phyloP scores from a whole-genome alignment of 2,113 vertebrate species.

The Myiozetetes cayanensis region DNA sequence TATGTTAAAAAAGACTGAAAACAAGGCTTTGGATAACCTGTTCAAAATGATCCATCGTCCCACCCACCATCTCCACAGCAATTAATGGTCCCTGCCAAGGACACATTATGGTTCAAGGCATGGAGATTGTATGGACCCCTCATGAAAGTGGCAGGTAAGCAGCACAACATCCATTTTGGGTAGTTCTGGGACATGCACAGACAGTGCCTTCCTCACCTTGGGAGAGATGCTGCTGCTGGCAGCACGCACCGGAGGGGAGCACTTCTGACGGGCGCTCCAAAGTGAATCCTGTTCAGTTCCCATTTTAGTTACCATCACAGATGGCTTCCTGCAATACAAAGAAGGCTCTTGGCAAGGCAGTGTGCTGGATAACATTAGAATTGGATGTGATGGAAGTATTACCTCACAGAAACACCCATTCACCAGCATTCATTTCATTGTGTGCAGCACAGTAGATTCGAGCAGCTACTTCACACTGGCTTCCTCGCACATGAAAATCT shows the following conservation, averaged over 20 bases:
- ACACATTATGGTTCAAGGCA: accelerated
- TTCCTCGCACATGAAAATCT: background rate
- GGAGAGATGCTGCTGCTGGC: background rate
- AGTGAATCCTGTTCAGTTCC: background rate
- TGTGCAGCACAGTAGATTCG: background rate
- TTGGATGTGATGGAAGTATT: background rate
- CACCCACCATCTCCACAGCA: background rate
- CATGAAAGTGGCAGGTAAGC: background rate
- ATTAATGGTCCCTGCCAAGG: background rate
- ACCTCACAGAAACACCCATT: background rate
- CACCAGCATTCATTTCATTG: background rate
- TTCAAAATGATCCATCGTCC: background rate
- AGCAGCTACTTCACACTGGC: background rate
- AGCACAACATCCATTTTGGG: background rate
- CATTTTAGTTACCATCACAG: background rate
- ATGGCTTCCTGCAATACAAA: slow-evolving; percentile 6
- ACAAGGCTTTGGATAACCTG: accelerated
- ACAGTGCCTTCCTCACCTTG: background rate
- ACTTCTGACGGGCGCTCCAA: accelerated
- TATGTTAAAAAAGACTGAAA: slow-evolving; percentile 16
- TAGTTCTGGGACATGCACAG: background rate
- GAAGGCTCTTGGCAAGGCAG: slow-evolving; percentile 22
- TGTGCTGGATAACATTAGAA: background rate
- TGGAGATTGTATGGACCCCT: accelerated
- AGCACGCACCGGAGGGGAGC: background rate